A percentile compares a stretch with the other conserved stretches of the same genome.
phyloP scores from a whole-genome alignment of 2,888 invertebrate genomes.

The Spilosoma lubricipeda region DNA sequence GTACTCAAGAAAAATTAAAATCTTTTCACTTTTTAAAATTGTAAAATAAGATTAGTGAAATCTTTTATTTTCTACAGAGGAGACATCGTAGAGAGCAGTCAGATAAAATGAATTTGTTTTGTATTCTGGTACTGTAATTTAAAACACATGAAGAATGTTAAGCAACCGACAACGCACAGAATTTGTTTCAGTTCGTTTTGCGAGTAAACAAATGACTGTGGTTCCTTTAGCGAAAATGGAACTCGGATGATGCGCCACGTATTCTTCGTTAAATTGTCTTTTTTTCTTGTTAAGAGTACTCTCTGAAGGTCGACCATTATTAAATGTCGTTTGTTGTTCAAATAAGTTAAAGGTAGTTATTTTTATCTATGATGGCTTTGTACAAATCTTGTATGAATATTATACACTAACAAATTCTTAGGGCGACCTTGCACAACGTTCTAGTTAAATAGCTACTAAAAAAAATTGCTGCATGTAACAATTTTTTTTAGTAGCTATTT shows the following conservation, averaged over 20 bases:
- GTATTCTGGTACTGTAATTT: slow-evolving; percentile 60
- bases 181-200: slow-evolving; percentile 73
- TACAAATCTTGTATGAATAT: not conserved
- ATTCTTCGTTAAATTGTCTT: slow-evolving; percentile 29
- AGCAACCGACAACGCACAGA: slow-evolving; percentile 63
- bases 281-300: slow-evolving; percentile 9
- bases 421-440: no score
- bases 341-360: not conserved
- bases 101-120: slow-evolving; percentile 57
- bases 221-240: slow-evolving; percentile 71
- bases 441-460: no score
- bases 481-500: no score
- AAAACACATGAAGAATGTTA: slow-evolving; percentile 67
- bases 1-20: not conserved
- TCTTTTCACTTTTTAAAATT: not conserved
- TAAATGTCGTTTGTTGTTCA: not conserved
- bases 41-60: not conserved
- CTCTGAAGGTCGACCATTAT: not conserved
- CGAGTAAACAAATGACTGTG: slow-evolving; percentile 74
- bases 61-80: not conserved
- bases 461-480: no score
- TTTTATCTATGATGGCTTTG: not conserved
- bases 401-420: no score
- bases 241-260: slow-evolving; percentile 49
- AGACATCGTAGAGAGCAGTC: not conserved